These are phyloP conservation scores for Danio aesculapii DNA, from an alignment of 2,797 vertebrate genomes.

Conservation along the genomic window DNA sequence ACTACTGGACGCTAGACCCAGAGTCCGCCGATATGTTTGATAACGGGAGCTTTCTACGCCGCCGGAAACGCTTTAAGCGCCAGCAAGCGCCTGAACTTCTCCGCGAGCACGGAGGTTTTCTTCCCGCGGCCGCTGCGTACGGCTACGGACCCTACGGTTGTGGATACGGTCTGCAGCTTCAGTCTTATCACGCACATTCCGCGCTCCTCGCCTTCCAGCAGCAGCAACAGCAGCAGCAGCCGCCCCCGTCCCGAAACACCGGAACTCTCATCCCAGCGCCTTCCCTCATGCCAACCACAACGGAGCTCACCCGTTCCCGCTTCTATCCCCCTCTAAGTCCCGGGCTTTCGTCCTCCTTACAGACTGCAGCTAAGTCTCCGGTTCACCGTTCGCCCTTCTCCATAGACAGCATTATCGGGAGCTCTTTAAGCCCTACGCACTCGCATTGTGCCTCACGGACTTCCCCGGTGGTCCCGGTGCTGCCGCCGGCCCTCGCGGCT, in stretches of 20 bases:
- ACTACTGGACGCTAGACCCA: constrained; percentile 93
- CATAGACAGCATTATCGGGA: constrained; percentile 95
- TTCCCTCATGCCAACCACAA: constrained; percentile 81
- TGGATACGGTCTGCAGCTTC: constrained; percentile 91
- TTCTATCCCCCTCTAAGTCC: constrained; percentile 87
- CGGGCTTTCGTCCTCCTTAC: constrained; percentile 74
- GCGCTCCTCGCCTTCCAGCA: constrained; percentile 90
- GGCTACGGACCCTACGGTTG: constrained; percentile 91
- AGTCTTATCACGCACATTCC: constrained; percentile 88
- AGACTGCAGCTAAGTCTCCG: constrained; percentile 77
- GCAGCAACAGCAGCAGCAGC: constrained; percentile 74
- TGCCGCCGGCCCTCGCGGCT: constrained; percentile 71
- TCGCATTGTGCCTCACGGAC: constrained; percentile 80
- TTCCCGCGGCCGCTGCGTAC: constrained; percentile 81
- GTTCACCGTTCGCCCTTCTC: constrained; percentile 88
- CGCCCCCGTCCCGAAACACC: constrained; percentile 67
- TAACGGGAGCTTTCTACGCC: constrained; percentile 91
- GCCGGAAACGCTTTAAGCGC: constrained; percentile 93
- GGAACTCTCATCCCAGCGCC: constrained; percentile 83
- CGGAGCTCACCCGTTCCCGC: constrained; percentile 85
- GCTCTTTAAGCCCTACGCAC: constrained; percentile 77
- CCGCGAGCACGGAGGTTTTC: constrained; percentile 81
- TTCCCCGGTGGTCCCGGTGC: constrained; percentile 75
- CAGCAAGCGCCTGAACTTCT: constrained; percentile 88
- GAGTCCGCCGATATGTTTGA: constrained; percentile 96